Evolutionary conservation across 2,113 vertebrate species (phyloP).

Genomic region (Dascyllus trimaculatus): DNA sequence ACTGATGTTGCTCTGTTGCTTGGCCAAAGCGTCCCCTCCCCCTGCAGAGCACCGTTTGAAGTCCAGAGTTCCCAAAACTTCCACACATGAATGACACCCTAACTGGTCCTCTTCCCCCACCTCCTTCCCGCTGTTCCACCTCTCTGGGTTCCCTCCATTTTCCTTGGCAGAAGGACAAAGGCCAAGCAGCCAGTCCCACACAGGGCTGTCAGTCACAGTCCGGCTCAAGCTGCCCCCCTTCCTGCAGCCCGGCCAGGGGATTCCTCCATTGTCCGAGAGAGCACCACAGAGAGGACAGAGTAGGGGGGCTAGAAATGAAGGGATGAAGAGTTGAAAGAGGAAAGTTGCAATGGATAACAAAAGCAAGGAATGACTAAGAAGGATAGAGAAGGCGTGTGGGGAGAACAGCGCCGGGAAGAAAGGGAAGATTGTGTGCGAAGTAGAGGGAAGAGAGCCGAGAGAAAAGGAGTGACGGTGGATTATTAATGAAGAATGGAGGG

Average conservation of each 20-base stretch:
- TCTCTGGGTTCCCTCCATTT: constrained; percentile 74
- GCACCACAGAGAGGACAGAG: constrained; percentile 40
- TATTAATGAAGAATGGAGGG: constrained; percentile 74
- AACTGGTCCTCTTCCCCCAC: constrained; percentile 51
- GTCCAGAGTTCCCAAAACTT: constrained; percentile 49
- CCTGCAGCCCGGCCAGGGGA: constrained; percentile 55
- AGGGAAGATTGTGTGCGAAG: constrained; percentile 49
- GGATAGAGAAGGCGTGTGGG: constrained; percentile 44
- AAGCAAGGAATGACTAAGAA: constrained; percentile 68
- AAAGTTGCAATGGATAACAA: constrained; percentile 60
- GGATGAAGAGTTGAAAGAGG: constrained; percentile 63
- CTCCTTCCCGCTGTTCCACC: constrained; percentile 51
- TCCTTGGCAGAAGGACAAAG: constrained; percentile 76
- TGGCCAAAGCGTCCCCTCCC: background rate
- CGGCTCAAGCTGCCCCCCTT: constrained; percentile 15
- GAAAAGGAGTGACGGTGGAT: constrained; percentile 67
- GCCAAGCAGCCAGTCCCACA: constrained; percentile 68
- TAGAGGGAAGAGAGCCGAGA: constrained; percentile 30
- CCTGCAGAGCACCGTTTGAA: constrained; percentile 13
- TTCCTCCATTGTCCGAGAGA: constrained; percentile 77
- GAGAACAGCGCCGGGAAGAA: constrained; percentile 31
- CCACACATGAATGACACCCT: constrained; percentile 63
- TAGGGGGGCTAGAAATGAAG: constrained; percentile 43
- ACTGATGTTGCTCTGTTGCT: constrained; percentile 16
- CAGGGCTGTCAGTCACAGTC: constrained; percentile 77